Evolutionary conservation across 2,797 vertebrate genomes (phyloP).

Genomic region (Bradypodion ventrale): DNA sequence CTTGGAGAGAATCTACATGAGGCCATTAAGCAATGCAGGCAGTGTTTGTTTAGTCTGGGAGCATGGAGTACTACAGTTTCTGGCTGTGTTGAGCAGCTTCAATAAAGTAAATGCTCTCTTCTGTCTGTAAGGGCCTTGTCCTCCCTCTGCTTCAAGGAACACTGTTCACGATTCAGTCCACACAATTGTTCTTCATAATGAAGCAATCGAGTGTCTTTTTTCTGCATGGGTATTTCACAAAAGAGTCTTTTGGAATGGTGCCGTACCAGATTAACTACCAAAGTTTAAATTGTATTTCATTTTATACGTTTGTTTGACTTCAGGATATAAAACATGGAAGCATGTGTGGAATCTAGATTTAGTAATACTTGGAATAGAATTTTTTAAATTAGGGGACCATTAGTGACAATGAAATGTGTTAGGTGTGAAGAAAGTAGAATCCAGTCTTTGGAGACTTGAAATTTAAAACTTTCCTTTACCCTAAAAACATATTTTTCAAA

Average conservation of each 20-base stretch:
- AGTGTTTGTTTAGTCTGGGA: conserved; percentile 21
- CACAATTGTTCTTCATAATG: accelerated
- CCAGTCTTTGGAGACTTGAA: not conserved
- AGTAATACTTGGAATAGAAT: not conserved
- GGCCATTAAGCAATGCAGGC: not conserved
- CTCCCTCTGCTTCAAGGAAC: not conserved
- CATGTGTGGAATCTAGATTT: not conserved
- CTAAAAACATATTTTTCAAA: conserved; percentile 23
- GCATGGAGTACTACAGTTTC: not conserved
- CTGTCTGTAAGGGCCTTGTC: conserved; percentile 8
- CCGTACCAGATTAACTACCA: conserved; percentile 64
- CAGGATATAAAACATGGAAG: conserved; percentile 53
- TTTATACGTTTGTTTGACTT: conserved; percentile 9
- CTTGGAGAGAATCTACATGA: conserved; percentile 10
- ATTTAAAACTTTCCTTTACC: conserved; percentile 8
- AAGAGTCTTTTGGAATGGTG: conserved; percentile 1
- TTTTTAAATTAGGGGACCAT: not conserved
- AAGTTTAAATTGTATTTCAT: conserved; percentile 56
- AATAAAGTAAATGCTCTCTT: conserved; percentile 13
- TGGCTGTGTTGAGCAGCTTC: conserved; percentile 13
- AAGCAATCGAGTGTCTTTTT: not conserved
- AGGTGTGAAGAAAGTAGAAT: not conserved
- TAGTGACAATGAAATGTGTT: too few relatives aligned
- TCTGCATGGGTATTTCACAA: not conserved
- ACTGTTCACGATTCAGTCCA: conserved; percentile 17